These are phyloP conservation scores for Eidolon dupreanum DNA, from an alignment of 2,797 vertebrate species.

Conservation along the genomic window DNA sequence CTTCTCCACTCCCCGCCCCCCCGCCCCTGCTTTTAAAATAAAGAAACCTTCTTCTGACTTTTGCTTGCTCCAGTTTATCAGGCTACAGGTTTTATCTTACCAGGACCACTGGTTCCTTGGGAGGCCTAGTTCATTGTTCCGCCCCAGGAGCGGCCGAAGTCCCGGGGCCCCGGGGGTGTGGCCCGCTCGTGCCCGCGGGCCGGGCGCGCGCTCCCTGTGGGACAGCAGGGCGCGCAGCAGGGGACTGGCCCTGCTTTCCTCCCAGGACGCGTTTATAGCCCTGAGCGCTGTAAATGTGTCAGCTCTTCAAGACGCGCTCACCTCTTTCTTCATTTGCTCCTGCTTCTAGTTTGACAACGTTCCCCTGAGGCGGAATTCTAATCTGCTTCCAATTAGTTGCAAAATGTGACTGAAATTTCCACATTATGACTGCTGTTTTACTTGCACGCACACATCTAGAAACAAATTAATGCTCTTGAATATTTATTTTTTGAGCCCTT, in stretches of 20 bases:
- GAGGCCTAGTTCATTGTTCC: not conserved
- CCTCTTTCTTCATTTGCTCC: constrained; percentile 90
- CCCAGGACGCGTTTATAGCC: constrained; percentile 87
- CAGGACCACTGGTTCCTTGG: not conserved
- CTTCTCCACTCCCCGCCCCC: too few species aligned
- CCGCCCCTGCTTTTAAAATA: not conserved
- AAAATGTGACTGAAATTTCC: constrained; percentile 92
- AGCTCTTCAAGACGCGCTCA: constrained; percentile 88
- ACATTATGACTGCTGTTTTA: constrained; percentile 89
- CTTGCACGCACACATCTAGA: constrained; percentile 88
- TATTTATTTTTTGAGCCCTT: constrained; percentile 86
- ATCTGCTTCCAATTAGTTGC: constrained; percentile 93
- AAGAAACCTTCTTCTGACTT: constrained; percentile 30
- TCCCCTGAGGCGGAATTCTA: constrained; percentile 90
- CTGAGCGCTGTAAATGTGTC: constrained; percentile 91
- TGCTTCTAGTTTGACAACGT: constrained; percentile 90
- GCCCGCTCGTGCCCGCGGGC: not conserved
- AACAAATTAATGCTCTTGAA: constrained; percentile 89
- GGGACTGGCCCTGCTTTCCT: constrained; percentile 86
- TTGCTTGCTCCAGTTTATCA: not conserved
- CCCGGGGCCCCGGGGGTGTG: not conserved
- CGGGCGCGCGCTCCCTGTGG: constrained; percentile 52
- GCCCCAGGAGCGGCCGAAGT: not conserved
- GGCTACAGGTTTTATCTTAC: constrained; percentile 40
- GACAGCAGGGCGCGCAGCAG: constrained; percentile 56